Base-by-base conservation (phyloP, 2,113 vertebrate species). In the Amblyopsis rosae region DNA sequence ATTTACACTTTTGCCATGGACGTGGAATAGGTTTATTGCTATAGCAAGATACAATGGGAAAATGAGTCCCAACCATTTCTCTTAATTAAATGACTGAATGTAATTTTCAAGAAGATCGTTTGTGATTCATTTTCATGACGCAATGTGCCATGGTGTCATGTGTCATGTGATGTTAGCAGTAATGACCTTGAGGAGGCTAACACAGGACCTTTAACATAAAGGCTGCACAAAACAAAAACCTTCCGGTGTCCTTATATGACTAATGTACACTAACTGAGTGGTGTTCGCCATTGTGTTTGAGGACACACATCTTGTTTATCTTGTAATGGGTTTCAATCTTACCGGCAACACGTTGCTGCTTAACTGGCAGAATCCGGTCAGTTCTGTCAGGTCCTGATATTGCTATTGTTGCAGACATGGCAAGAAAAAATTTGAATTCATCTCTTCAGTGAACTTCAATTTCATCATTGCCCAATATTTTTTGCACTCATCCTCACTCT, bases 151-250 rank as follows among this genome's bases (percentile, higher is more conserved):
- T 75, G 77, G 72, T 79, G 73, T 69, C 77, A 80, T 89, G n/a
- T n/a, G n/a, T n/a, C n/a, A n/a, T 73, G 78, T 88, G 86, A 91
- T 88, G 82, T 90, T 87, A 84, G 74, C 86, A 84, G 80, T 88
- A 89, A 89, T 87, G 87, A 90, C 87, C 86, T 77, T 83, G 66
- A 91, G 89, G 87, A 75, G 87, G 70, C 86, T 73, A 74, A 81
- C 73, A 79, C 60, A 1, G 73, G 81, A 78, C 82, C 62, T 60
- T 61, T 58, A 65, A 58, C 76, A 79, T 72, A 85, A 60, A 69
- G 32, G 63, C 63, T 67, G 79, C 75, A 80, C 81, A 55, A 15
- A 51, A 51, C 3, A 51, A 67, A 46, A 47, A 65, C 69, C 81
- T 67, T 69, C 80, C 65, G 74, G 46, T 71, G 63, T 72, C 64